Evolutionary conservation across 2,113 vertebrate species (phyloP).

Genomic region (Megalops atlanticus): DNA sequence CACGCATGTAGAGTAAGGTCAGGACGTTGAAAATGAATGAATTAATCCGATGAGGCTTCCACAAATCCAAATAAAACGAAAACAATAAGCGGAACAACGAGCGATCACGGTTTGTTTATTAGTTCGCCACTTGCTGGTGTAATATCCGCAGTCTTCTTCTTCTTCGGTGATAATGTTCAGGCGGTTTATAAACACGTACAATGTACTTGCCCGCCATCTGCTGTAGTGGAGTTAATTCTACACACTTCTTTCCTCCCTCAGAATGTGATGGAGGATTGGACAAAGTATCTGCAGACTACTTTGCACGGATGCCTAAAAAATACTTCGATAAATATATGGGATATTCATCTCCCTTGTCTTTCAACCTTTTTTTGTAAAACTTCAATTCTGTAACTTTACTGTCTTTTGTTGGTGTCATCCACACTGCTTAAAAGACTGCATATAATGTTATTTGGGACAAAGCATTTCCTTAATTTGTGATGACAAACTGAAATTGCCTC

Average conservation of each 20-base stretch:
- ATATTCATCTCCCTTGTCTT: too few species aligned
- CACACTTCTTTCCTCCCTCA: too few species aligned
- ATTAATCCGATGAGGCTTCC: background rate
- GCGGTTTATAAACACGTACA: background rate
- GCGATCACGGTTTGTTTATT: conserved; percentile 4
- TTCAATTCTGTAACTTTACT: too few species aligned
- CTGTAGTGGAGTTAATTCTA: conserved; percentile 15
- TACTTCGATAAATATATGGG: too few species aligned
- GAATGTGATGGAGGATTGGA: too few species aligned
- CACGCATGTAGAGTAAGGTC: background rate
- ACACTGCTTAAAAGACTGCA: background rate
- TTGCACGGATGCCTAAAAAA: too few species aligned
- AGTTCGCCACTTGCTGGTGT: conserved; percentile 15
- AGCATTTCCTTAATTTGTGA: background rate
- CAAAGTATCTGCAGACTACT: too few species aligned
- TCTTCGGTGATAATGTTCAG: background rate
- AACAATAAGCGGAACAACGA: background rate
- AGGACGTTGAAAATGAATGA: background rate
- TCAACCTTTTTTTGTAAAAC: too few species aligned
- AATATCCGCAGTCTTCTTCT: conserved; percentile 46
- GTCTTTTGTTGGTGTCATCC: too few species aligned
- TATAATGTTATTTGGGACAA: background rate
- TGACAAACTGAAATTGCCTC: background rate
- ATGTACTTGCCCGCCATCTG: conserved; percentile 18
- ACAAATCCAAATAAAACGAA: background rate